These are phyloP conservation scores for Miichthys miiuy DNA, from an alignment of 2,797 vertebrate genomes.

Conservation along the genomic window DNA sequence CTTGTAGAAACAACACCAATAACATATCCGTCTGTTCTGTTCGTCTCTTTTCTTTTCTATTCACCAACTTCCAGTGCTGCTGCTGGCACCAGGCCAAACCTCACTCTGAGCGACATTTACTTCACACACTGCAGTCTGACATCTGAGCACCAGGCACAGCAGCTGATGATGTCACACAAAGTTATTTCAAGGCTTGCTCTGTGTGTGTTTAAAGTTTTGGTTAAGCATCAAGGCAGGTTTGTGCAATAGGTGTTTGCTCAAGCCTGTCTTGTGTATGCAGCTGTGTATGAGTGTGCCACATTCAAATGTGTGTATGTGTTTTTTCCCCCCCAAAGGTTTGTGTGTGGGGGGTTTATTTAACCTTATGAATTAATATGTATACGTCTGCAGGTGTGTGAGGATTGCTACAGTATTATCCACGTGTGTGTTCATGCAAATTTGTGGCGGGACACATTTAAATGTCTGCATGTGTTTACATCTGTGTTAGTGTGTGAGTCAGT, in stretches of 20 bases:
- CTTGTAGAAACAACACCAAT: slow-evolving; percentile 7
- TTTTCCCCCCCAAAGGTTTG: slow-evolving; percentile 11
- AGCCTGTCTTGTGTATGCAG: slow-evolving; percentile 54
- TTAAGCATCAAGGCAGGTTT: slow-evolving; percentile 60
- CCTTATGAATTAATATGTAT: background rate
- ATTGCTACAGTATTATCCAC: background rate
- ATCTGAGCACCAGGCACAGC: slow-evolving; percentile 45
- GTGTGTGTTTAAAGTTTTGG: slow-evolving; percentile 40
- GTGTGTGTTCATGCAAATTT: slow-evolving; percentile 16
- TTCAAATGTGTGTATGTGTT: slow-evolving; percentile 18
- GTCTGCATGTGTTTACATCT: slow-evolving; percentile 37
- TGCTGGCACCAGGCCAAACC: slow-evolving; percentile 43
- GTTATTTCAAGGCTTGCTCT: slow-evolving; percentile 49
- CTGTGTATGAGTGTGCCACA: slow-evolving; percentile 27
- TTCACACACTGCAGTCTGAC: slow-evolving; percentile 51
- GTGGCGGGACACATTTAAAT: background rate
- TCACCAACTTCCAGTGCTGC: slow-evolving; percentile 38
- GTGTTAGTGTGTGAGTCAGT: slow-evolving; percentile 35
- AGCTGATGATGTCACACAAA: slow-evolving; percentile 66
- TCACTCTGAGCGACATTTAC: slow-evolving; percentile 61
- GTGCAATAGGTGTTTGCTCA: slow-evolving; percentile 59
- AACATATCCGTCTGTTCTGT: slow-evolving; percentile 11
- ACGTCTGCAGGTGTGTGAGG: slow-evolving; percentile 25
- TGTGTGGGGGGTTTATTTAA: slow-evolving; percentile 2
- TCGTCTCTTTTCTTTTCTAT: slow-evolving; percentile 23